A percentile compares a stretch with the other conserved stretches of the same genome.
phyloP scores from a whole-genome alignment of 2,113 vertebrate species.

The Hydropotes inermis region DNA sequence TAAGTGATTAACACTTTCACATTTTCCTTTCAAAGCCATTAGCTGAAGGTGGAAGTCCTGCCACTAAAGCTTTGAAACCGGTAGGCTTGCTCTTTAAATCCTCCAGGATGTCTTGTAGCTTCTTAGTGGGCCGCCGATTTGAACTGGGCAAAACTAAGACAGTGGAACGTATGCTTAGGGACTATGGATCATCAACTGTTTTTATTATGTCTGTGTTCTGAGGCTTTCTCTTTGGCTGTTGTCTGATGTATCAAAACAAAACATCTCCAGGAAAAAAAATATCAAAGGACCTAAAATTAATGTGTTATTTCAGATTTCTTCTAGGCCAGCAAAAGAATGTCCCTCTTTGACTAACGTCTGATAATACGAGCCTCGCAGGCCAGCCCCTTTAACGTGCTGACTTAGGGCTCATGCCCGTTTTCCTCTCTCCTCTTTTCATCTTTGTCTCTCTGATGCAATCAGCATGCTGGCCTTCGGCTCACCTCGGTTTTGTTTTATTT shows the following conservation, averaged over 20 bases:
- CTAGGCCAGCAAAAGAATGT: constrained; percentile 73
- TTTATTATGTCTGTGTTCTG: constrained; percentile 68
- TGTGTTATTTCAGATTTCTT: constrained; percentile 78
- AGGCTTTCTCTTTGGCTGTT: constrained; percentile 66
- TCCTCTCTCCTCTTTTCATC: constrained; percentile 73
- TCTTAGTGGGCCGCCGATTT: neutral
- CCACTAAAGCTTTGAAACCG: neutral
- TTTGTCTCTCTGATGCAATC: constrained; percentile 78
- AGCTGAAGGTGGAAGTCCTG: neutral
- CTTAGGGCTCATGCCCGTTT: constrained; percentile 81
- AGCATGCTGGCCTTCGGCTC: constrained; percentile 76
- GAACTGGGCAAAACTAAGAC: neutral
- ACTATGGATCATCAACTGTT: constrained; percentile 46
- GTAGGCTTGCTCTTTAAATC: neutral
- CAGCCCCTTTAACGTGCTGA: constrained; percentile 78
- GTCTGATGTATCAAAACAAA: constrained; percentile 75
- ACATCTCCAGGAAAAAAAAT: constrained; percentile 74
- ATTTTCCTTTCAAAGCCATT: neutral
- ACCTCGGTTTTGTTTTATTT: constrained; percentile 72
- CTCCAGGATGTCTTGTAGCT: neutral
- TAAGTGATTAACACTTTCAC: neutral
- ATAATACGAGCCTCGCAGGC: constrained; percentile 73
- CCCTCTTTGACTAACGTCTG: constrained; percentile 76
- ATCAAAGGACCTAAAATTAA: constrained; percentile 70
- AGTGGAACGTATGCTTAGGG: constrained; percentile 19